Conservation (phyloP, 2,888 invertebrate genomes). For the Habrosyne pyritoides region DNA sequence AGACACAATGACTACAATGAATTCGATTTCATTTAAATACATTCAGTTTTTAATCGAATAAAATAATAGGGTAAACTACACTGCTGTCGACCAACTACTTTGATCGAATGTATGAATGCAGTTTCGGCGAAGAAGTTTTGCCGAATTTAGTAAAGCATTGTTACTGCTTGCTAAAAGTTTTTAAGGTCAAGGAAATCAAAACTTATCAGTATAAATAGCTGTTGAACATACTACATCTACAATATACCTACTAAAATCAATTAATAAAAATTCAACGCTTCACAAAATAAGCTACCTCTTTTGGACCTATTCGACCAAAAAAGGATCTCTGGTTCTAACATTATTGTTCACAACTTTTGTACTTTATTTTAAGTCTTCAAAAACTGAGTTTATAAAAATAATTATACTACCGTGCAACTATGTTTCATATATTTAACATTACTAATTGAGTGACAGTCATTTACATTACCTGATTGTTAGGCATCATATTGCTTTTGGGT, state of each 20-base stretch:
- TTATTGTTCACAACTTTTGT: slow-evolving; percentile 1
- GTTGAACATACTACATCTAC: not conserved
- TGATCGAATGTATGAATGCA: not conserved
- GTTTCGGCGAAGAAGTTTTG: not conserved
- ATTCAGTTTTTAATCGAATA: not conserved
- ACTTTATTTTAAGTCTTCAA: slow-evolving; percentile 6
- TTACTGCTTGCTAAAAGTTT: no score
- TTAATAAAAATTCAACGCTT: not conserved
- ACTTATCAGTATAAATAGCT: not conserved
- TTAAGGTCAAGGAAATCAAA: no score
- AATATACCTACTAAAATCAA: not conserved
- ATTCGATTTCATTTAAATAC: not conserved
- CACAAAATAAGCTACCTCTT: not conserved
- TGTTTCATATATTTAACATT: not conserved
- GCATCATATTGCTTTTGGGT: not conserved
- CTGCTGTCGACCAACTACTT: not conserved
- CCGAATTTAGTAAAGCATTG: no score
- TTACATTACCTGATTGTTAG: not conserved
- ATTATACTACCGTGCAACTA: not conserved
- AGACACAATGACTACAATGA: not conserved
- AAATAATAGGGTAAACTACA: not conserved
- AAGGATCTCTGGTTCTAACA: not conserved
- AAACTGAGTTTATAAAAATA: not conserved
- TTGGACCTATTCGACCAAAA: not conserved
- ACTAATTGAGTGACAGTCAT: not conserved